Conservation (phyloP, 2,113 vertebrate genomes). For the Chiloscyllium plagiosum region DNA sequence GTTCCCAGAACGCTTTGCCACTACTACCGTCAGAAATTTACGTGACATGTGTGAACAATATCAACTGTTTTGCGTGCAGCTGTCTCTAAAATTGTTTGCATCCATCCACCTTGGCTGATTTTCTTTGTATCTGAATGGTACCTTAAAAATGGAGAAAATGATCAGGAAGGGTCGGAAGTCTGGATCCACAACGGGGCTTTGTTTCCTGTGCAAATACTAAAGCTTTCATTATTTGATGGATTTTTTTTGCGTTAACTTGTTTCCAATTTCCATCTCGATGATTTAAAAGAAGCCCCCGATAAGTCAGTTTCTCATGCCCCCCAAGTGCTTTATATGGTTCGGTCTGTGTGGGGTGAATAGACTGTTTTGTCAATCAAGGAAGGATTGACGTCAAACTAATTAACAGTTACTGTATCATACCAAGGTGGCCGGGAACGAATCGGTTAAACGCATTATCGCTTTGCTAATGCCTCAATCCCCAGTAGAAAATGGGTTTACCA, state of each 20-base stretch:
- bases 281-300: background rate
- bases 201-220: background rate
- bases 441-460: slow-evolving; percentile 23
- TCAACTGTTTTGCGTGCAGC: background rate
- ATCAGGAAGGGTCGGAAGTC: background rate
- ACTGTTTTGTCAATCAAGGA: slow-evolving; percentile 25
- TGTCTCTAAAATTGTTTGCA: background rate
- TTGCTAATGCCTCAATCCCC: slow-evolving; percentile 20
- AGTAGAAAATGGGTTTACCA: background rate
- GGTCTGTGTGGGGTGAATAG: background rate
- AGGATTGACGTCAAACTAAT: slow-evolving; percentile 21
- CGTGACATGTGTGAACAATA: background rate
- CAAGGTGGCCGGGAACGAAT: slow-evolving; percentile 7
- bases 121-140: background rate
- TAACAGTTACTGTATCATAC: slow-evolving; percentile 6
- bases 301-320: background rate
- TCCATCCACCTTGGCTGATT: background rate
- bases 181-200: background rate
- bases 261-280: background rate
- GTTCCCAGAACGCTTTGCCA: background rate
- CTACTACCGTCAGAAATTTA: background rate
- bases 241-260: background rate
- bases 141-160: background rate
- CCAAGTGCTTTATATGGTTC: background rate
- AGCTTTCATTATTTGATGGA: background rate